Evolutionary conservation across 2,797 vertebrate genomes (phyloP).

Genomic region (Rhinella marina): DNA sequence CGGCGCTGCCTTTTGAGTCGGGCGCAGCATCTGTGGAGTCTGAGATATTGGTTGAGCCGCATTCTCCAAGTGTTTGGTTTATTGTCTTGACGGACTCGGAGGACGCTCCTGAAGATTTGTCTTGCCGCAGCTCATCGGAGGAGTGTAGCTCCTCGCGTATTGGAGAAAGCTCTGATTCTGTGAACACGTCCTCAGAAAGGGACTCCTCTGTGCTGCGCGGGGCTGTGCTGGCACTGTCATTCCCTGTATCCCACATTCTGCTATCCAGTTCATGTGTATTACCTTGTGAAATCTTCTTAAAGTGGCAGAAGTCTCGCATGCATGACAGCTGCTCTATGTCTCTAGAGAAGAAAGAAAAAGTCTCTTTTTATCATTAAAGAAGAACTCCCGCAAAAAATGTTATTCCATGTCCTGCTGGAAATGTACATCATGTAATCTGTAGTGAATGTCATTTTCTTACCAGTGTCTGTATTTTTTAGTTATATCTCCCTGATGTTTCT

Average conservation of each 20-base stretch:
- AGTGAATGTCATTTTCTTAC: too few species aligned
- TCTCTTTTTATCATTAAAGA: too few species aligned
- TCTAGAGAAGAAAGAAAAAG: background rate
- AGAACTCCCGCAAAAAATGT: too few species aligned
- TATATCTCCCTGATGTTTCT: too few species aligned
- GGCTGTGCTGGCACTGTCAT: slow-evolving; percentile 83
- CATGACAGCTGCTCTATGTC: slow-evolving; percentile 73
- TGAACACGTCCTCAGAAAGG: slow-evolving; percentile 96
- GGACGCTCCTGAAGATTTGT: slow-evolving; percentile 85
- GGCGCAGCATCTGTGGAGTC: slow-evolving; percentile 68
- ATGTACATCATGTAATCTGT: too few species aligned
- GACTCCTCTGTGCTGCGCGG: slow-evolving; percentile 91
- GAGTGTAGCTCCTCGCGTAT: slow-evolving; percentile 89
- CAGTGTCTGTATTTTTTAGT: too few species aligned
- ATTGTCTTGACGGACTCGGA: slow-evolving; percentile 88
- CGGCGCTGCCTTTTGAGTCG: slow-evolving; percentile 65
- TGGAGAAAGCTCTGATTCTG: slow-evolving; percentile 93
- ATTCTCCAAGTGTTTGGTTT: slow-evolving; percentile 72
- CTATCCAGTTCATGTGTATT: slow-evolving; percentile 79
- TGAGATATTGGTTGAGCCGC: slow-evolving; percentile 62
- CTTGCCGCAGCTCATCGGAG: slow-evolving; percentile 82
- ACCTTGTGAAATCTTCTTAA: slow-evolving; percentile 73
- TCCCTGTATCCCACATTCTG: slow-evolving; percentile 79
- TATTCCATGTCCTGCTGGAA: too few species aligned
- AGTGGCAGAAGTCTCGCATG: slow-evolving; percentile 82